These are phyloP conservation scores for Cotesia vestalis DNA, from an alignment of 1,140 invertebrate species.

Conservation along the genomic window DNA sequence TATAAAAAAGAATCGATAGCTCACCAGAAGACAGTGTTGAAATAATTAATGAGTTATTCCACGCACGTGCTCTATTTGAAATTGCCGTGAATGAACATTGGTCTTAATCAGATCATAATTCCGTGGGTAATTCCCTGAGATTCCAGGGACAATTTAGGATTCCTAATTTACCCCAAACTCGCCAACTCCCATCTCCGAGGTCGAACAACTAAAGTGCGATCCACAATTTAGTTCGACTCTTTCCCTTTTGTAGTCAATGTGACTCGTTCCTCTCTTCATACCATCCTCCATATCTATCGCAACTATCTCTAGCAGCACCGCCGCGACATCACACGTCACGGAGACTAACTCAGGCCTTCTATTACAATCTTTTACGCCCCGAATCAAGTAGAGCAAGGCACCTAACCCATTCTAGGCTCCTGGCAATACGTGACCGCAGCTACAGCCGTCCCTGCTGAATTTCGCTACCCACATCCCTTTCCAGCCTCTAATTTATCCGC, in stretches of 20 bases:
- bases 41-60: conserved; percentile 42
- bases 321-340: conserved; percentile 53
- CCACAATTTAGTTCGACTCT: not conserved
- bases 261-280: not conserved
- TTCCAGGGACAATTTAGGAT: conserved; percentile 55
- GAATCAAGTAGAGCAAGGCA: conserved; percentile 26
- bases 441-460: conserved; percentile 19
- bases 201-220: not conserved
- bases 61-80: conserved; percentile 52
- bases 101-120: conserved; percentile 58
- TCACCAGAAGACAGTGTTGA: not conserved
- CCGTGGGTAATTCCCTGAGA: conserved; percentile 52
- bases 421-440: conserved; percentile 50
- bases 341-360: conserved; percentile 52
- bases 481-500: not conserved
- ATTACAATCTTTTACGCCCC: conserved; percentile 34
- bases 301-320: conserved; percentile 38
- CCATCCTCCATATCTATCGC: conserved; percentile 18
- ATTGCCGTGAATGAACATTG: conserved; percentile 52
- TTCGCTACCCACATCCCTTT: not conserved
- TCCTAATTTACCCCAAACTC: conserved; percentile 44
- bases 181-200: not conserved
- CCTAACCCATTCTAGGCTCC: conserved; percentile 46
- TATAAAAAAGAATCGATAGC: not conserved
- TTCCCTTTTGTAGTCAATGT: not conserved